phyloP scores from a whole-genome alignment of 2,888 invertebrate species.

The Acholoe squamosa region DNA sequence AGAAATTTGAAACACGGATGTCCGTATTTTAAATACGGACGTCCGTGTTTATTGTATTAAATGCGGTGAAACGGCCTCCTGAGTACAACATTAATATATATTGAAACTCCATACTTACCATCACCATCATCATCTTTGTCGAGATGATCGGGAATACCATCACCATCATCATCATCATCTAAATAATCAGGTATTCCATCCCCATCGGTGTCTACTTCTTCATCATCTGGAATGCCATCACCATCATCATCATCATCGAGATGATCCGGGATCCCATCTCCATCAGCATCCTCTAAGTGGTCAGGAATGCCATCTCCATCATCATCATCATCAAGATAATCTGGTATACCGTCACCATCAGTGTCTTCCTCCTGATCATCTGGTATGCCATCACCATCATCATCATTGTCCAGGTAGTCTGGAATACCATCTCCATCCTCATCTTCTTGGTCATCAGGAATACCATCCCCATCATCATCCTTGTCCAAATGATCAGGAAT shows the following conservation, averaged over 20 bases:
- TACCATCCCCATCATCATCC: constrained; percentile 75
- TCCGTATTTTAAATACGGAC: no score
- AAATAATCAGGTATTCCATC: constrained; percentile 80
- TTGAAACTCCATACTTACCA: no score
- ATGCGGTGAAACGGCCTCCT: no score
- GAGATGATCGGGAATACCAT: constrained; percentile 65
- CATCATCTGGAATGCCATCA: constrained; percentile 76
- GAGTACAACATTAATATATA: no score
- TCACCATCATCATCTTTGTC: constrained; percentile 76
- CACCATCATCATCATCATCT: constrained; percentile 71
- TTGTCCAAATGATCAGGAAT: constrained; percentile 73
- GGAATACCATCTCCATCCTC: constrained; percentile 73
- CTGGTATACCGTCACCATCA: constrained; percentile 71
- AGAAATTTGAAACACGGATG: no score
- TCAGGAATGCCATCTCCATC: constrained; percentile 70
- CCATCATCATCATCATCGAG: constrained; percentile 76
- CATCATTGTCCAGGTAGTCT: constrained; percentile 66
- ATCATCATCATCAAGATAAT: constrained; percentile 71
- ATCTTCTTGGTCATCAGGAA: constrained; percentile 69
- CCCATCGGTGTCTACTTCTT: constrained; percentile 75
- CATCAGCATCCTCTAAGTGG: constrained; percentile 70
- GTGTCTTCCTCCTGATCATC: constrained; percentile 69
- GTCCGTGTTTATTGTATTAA: no score
- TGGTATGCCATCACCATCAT: constrained; percentile 72
- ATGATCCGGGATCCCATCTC: constrained; percentile 76